Conservation (phyloP, 2,113 vertebrate species). For the Aldabrachelys gigantea region DNA sequence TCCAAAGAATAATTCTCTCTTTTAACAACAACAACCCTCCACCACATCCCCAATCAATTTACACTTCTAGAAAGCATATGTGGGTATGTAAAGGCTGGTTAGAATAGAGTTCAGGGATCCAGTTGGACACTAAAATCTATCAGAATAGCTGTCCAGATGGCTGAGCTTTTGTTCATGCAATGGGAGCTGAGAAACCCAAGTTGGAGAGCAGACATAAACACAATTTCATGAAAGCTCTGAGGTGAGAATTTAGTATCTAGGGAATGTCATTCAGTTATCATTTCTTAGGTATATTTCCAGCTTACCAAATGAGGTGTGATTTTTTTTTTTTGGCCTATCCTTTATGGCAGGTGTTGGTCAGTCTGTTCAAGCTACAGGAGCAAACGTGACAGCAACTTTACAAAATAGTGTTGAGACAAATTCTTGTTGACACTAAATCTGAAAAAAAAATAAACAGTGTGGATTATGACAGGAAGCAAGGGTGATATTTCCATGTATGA, state of each 20-base stretch:
- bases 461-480: not conserved
- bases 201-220: conserved; percentile 47
- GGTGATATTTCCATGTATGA: not conserved
- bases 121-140: conserved; percentile 44
- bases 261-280: conserved; percentile 33
- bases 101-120: conserved; percentile 29
- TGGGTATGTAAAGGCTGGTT: conserved; percentile 47
- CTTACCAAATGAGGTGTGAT: not conserved
- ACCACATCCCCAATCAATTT: not conserved
- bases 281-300: conserved; percentile 12
- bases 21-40: conserved; percentile 2
- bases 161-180: conserved; percentile 52
- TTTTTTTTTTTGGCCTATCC: not conserved
- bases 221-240: conserved; percentile 20
- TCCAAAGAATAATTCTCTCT: conserved; percentile 38
- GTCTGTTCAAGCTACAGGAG: not conserved
- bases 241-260: not conserved
- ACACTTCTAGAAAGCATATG: conserved; percentile 49
- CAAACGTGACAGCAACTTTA: not conserved
- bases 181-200: conserved; percentile 29
- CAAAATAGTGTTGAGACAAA: conserved; percentile 3
- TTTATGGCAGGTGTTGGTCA: conserved; percentile 22
- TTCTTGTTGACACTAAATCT: conserved; percentile 9
- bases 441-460: not conserved
- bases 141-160: conserved; percentile 50